A percentile compares a stretch with the other conserved stretches of the same genome.
These are phyloP conservation scores for Ptychobarbus kaznakovi DNA, from an alignment of 2,797 vertebrate genomes.

Conservation along the genomic window DNA sequence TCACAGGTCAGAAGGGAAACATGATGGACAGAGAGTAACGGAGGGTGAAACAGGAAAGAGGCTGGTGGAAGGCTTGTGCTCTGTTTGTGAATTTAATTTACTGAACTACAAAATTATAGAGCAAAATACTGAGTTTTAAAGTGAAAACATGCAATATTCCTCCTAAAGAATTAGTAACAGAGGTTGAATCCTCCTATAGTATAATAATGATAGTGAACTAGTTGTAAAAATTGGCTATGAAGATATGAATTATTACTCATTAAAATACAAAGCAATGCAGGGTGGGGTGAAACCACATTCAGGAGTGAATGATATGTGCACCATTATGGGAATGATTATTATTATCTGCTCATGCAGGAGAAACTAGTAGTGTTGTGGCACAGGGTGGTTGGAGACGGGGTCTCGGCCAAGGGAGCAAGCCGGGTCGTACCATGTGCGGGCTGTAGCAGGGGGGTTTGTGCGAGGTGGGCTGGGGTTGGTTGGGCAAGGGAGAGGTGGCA, in stretches of 20 bases:
- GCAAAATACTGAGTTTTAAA: not conserved
- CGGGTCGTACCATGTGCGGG: slow-evolving; percentile 84
- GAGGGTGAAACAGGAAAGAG: not conserved
- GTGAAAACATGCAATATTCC: not conserved
- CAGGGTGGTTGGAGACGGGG: slow-evolving; percentile 31
- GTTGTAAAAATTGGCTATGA: not conserved
- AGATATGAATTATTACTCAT: not conserved
- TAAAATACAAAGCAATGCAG: slow-evolving; percentile 32
- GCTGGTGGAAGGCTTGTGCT: not conserved
- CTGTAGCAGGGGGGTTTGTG: slow-evolving; percentile 88
- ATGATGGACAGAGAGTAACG: slow-evolving; percentile 4
- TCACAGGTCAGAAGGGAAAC: slow-evolving; percentile 30
- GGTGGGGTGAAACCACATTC: not conserved
- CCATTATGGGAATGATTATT: slow-evolving; percentile 30
- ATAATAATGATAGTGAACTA: slow-evolving; percentile 2
- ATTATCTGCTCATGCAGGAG: slow-evolving; percentile 52
- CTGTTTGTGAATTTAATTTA: not conserved
- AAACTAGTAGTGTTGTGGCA: slow-evolving; percentile 58
- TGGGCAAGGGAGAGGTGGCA: slow-evolving; percentile 86
- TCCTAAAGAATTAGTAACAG: not conserved
- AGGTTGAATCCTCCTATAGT: not conserved
- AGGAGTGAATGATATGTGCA: not conserved
- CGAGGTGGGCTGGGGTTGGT: slow-evolving; percentile 76
- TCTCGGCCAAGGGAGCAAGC: slow-evolving; percentile 53
- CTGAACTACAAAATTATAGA: not conserved